These are phyloP conservation scores for Archocentrus centrarchus DNA, from an alignment of 2,113 vertebrate genomes.

Conservation along the genomic window DNA sequence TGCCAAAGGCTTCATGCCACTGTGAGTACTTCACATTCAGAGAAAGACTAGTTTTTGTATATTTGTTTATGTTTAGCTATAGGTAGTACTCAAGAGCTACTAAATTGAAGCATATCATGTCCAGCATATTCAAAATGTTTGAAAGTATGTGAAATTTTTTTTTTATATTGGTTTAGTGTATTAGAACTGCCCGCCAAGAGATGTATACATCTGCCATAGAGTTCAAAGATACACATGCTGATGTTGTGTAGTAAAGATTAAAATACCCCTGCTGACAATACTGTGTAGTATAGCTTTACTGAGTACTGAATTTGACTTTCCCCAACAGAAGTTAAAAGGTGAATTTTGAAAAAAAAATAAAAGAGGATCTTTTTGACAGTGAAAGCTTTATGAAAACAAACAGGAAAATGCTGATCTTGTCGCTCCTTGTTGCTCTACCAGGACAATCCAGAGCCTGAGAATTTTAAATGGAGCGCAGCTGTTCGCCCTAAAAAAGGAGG, in stretches of 20 bases:
- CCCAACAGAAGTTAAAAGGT: not conserved
- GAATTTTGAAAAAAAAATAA: not conserved
- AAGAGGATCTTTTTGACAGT: not conserved
- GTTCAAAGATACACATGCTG: not conserved
- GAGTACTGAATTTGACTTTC: not conserved
- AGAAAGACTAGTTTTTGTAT: not conserved
- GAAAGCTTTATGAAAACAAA: not conserved
- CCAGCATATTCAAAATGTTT: no score
- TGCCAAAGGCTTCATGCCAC: constrained; percentile 82
- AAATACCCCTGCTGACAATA: not conserved
- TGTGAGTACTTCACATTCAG: constrained; percentile 67
- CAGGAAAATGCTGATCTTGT: not conserved
- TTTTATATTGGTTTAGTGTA: not conserved
- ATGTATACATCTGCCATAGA: not conserved
- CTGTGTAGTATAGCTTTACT: not conserved
- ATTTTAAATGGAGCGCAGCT: constrained; percentile 80
- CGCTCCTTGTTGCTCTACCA: constrained; percentile 25
- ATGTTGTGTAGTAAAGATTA: not conserved
- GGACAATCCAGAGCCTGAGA: constrained; percentile 75
- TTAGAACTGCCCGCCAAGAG: not conserved
- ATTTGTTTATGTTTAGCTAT: not conserved
- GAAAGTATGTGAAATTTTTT: not conserved
- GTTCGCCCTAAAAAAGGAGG: constrained; percentile 79
- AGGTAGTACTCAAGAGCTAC: not conserved
- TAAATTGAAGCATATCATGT: not conserved